A percentile compares a stretch with the other conserved stretches of the same genome.
Evolutionary conservation across 1,140 invertebrate genomes (phyloP).

Genomic region (Pseudobourletiella spinata): DNA sequence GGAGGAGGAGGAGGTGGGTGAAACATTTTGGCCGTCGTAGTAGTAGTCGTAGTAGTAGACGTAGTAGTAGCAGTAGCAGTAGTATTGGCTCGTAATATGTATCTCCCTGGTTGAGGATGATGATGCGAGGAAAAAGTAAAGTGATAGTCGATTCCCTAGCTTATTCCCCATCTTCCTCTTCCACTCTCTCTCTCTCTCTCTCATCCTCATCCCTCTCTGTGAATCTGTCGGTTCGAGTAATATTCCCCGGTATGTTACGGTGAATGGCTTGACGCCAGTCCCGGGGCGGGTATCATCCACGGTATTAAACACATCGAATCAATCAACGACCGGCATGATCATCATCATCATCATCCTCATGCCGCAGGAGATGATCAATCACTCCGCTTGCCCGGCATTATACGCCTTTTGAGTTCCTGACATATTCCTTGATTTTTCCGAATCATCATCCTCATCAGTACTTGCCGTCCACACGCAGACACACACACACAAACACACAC

Average conservation of each 20-base stretch:
- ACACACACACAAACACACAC: too few relatives aligned
- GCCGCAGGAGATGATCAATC: conserved; percentile 8
- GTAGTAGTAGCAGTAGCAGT: too few relatives aligned
- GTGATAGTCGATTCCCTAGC: neutral
- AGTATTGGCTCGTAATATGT: too few relatives aligned
- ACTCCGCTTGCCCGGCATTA: neutral
- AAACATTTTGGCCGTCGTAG: too few relatives aligned
- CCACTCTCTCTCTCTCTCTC: too few relatives aligned
- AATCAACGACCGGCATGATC: conserved; percentile 7
- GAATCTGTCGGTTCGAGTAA: neutral
- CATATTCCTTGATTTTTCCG: conserved; percentile 9
- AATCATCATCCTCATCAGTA: neutral
- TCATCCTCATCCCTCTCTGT: too few relatives aligned
- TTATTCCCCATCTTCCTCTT: neutral
- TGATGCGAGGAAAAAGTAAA: too few relatives aligned
- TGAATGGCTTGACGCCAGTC: conserved; percentile 2
- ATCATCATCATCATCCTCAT: conserved; percentile 12
- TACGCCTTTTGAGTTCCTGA: conserved; percentile 15
- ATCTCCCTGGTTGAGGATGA: too few relatives aligned
- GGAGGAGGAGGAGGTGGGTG: too few relatives aligned
- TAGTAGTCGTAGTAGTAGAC: too few relatives aligned
- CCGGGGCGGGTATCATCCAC: conserved; percentile 5
- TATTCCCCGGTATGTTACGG: conserved; percentile 1
- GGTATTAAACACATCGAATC: conserved; percentile 9
- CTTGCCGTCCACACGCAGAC: too few relatives aligned